phyloP scores from a whole-genome alignment of 2,797 vertebrate species.

The Melanogrammus aeglefinus region DNA sequence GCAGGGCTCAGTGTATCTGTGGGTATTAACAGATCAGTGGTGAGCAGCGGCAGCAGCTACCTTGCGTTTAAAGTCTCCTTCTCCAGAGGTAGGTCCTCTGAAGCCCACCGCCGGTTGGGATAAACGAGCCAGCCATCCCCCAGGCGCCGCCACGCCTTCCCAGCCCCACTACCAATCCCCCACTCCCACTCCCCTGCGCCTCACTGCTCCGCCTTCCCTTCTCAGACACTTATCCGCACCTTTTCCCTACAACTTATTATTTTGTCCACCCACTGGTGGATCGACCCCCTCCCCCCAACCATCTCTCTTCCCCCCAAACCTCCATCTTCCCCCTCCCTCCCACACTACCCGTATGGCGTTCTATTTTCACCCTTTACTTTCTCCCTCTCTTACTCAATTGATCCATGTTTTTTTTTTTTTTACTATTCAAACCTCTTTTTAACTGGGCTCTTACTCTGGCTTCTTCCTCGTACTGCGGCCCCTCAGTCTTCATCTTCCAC shows the following conservation, averaged over 20 bases:
- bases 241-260: constrained; percentile 58
- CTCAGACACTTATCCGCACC: constrained; percentile 54
- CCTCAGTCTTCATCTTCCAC: background rate
- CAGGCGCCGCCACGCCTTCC: constrained; percentile 54
- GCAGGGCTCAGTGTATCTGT: constrained; percentile 58
- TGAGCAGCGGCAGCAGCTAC: constrained; percentile 55
- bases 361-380: constrained; percentile 26
- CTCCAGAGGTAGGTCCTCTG: constrained; percentile 75
- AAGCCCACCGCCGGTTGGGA: constrained; percentile 73
- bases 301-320: too few species aligned
- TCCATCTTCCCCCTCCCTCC: constrained; percentile 17
- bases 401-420: background rate
- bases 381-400: constrained; percentile 21
- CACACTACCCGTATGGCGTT: background rate
- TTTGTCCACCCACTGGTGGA: constrained; percentile 27
- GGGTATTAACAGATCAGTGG: constrained; percentile 72
- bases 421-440: background rate
- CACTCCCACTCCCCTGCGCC: constrained; percentile 34
- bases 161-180: constrained; percentile 43
- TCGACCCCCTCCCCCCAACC: constrained; percentile 36
- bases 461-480: background rate
- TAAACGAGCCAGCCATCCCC: constrained; percentile 67
- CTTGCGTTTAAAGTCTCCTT: constrained; percentile 67
- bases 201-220: constrained; percentile 41
- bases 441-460: constrained; percentile 14